These are phyloP conservation scores for Drosophila bocki DNA, from an alignment of 1,140 invertebrate genomes.

Conservation along the genomic window DNA sequence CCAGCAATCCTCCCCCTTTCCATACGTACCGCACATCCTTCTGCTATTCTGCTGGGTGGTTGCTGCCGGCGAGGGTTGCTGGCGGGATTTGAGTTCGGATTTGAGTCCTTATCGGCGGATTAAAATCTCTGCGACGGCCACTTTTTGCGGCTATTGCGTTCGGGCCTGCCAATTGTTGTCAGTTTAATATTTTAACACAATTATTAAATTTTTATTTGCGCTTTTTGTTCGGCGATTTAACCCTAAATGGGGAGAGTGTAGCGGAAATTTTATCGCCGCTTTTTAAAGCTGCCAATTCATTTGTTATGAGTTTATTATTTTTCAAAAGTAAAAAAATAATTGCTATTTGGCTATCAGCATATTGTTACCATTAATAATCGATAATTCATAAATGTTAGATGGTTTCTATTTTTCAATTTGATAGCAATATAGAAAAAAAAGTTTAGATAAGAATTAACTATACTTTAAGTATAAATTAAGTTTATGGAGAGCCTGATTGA, in stretches of 20 bases:
- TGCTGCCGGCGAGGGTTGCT: constrained; percentile 58
- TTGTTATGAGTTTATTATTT: constrained; percentile 25
- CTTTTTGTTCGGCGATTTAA: constrained; percentile 22
- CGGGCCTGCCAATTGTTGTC: constrained; percentile 69
- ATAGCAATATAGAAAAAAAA: not conserved
- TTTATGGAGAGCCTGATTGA: not conserved
- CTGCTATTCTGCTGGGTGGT: constrained; percentile 32
- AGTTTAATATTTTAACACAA: constrained; percentile 76
- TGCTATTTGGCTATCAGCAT: constrained; percentile 8
- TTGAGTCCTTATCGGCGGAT: constrained; percentile 59
- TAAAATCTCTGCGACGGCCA: constrained; percentile 64
- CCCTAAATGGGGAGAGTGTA: constrained; percentile 16
- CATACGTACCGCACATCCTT: not conserved
- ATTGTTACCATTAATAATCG: constrained; percentile 14
- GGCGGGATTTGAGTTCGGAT: constrained; percentile 45
- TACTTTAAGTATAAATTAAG: not conserved
- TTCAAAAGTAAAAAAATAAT: constrained; percentile 9
- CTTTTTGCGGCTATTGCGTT: constrained; percentile 67
- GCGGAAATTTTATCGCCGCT: constrained; percentile 15
- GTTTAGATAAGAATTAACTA: not conserved
- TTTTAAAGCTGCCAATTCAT: constrained; percentile 20
- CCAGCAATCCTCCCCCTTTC: constrained; percentile 30
- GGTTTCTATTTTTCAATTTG: constrained; percentile 3
- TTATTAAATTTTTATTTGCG: constrained; percentile 65
- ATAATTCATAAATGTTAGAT: constrained; percentile 25